Evolutionary conservation across 2,888 invertebrate genomes (phyloP).

Genomic region (Drosophila sordidapex): DNA sequence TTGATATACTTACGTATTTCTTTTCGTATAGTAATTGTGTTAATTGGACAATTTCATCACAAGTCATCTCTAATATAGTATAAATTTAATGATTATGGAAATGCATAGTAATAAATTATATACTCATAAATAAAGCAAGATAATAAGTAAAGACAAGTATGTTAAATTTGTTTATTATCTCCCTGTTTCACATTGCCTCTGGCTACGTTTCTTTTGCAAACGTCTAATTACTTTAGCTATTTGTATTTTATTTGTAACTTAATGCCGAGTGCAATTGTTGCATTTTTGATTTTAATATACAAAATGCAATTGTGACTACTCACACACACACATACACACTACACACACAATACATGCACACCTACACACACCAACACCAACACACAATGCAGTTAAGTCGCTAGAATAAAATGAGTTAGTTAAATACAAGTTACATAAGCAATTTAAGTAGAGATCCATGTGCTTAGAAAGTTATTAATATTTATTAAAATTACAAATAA

Average conservation of each 20-base stretch:
- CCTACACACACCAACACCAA: conserved; percentile 7
- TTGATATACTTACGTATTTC: conserved; percentile 32
- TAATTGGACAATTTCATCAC: conserved; percentile 36
- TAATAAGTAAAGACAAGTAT: conserved; percentile 35
- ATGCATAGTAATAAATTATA: conserved; percentile 53
- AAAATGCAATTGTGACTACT: conserved; percentile 43
- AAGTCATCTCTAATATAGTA: conserved; percentile 60
- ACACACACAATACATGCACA: conserved; percentile 3
- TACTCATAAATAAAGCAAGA: conserved; percentile 48
- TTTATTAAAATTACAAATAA: conserved; percentile 76
- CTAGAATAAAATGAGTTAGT: conserved; percentile 67
- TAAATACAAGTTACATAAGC: conserved; percentile 72
- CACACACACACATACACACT: conserved; percentile 8
- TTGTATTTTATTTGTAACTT: conserved; percentile 7
- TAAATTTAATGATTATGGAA: conserved; percentile 46
- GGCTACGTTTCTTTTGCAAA: conserved; percentile 23
- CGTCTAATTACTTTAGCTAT: conserved; percentile 14
- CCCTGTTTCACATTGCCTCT: conserved; percentile 24
- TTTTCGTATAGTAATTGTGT: conserved; percentile 34
- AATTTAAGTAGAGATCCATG: conserved; percentile 78
- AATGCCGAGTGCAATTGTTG: conserved; percentile 54
- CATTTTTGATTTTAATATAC: conserved; percentile 30
- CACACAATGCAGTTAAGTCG: conserved; percentile 57
- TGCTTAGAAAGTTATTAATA: conserved; percentile 80
- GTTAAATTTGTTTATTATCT: conserved; percentile 38